These are phyloP conservation scores for Propsilocerus akamusi DNA, from an alignment of 1,140 invertebrate species.

Conservation along the genomic window DNA sequence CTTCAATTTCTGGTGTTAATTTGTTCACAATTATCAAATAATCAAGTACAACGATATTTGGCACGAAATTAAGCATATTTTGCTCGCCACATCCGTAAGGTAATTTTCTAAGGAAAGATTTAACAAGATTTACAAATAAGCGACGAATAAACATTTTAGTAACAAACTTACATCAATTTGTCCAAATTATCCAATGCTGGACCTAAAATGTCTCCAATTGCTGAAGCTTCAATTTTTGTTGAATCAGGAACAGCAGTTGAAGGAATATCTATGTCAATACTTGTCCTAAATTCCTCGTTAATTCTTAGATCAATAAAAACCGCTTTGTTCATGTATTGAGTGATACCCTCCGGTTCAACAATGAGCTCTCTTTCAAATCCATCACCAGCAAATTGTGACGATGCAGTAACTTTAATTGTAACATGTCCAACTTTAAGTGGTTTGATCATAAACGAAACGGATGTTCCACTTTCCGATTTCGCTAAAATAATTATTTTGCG, in stretches of 20 bases:
- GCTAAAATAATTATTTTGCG: slow-evolving; percentile 42
- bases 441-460: slow-evolving; percentile 66
- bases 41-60: slow-evolving; percentile 51
- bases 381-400: slow-evolving; percentile 49
- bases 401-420: slow-evolving; percentile 54
- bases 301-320: slow-evolving; percentile 53
- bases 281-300: slow-evolving; percentile 28
- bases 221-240: slow-evolving; percentile 48
- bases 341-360: slow-evolving; percentile 63
- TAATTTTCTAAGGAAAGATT: too few relatives aligned
- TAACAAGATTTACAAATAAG: too few relatives aligned
- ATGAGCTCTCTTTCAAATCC: slow-evolving; percentile 46
- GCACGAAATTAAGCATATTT: slow-evolving; percentile 86
- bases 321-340: slow-evolving; percentile 55
- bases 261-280: slow-evolving; percentile 46
- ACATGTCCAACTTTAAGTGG: slow-evolving; percentile 53
- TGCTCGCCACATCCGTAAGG: slow-evolving; percentile 89
- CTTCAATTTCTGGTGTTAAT: slow-evolving; percentile 58
- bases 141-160: too few relatives aligned
- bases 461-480: slow-evolving; percentile 41
- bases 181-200: slow-evolving; percentile 55
- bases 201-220: slow-evolving; percentile 58
- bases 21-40: slow-evolving; percentile 47
- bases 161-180: slow-evolving; percentile 54
- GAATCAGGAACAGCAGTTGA: slow-evolving; percentile 52